These are phyloP conservation scores for Knipowitschia caucasica DNA, from an alignment of 2,797 vertebrate genomes.

Conservation along the genomic window DNA sequence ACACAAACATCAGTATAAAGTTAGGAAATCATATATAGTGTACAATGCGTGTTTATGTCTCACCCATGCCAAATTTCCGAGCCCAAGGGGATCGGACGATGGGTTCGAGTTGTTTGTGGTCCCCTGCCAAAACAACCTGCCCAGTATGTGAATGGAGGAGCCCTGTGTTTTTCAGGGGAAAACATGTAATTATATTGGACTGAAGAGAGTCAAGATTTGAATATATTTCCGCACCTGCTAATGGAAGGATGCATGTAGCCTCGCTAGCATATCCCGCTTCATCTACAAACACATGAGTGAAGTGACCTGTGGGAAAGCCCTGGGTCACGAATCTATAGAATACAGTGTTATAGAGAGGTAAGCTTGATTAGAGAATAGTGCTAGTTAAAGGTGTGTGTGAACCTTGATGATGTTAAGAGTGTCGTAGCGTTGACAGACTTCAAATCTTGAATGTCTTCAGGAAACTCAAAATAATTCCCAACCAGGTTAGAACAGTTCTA, in stretches of 20 bases:
- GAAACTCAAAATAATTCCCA: constrained; percentile 67
- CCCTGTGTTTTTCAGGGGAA: constrained; percentile 54
- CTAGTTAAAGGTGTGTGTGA: constrained; percentile 5
- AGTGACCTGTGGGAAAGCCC: constrained; percentile 76
- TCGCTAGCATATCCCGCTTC: constrained; percentile 88
- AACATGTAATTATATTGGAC: too few relatives aligned
- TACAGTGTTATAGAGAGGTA: background rate
- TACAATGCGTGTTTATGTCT: constrained; percentile 18
- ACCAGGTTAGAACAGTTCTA: constrained; percentile 86
- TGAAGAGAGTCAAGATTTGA: background rate
- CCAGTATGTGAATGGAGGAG: constrained; percentile 67
- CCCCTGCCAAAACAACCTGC: constrained; percentile 90
- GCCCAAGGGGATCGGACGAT: constrained; percentile 82
- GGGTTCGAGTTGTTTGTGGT: constrained; percentile 90
- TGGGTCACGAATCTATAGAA: constrained; percentile 79
- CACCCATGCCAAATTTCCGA: constrained; percentile 77
- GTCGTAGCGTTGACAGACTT: constrained; percentile 85
- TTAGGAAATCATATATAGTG: rapidly evolving
- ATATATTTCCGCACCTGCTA: constrained; percentile 78
- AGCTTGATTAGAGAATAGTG: background rate
- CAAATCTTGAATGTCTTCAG: constrained; percentile 66
- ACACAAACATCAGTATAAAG: constrained; percentile 12
- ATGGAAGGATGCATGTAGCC: constrained; percentile 77
- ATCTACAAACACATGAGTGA: constrained; percentile 91
- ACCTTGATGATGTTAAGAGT: constrained; percentile 90